Conservation (phyloP, 2,797 vertebrate genomes). For the Rachycentron canadum region DNA sequence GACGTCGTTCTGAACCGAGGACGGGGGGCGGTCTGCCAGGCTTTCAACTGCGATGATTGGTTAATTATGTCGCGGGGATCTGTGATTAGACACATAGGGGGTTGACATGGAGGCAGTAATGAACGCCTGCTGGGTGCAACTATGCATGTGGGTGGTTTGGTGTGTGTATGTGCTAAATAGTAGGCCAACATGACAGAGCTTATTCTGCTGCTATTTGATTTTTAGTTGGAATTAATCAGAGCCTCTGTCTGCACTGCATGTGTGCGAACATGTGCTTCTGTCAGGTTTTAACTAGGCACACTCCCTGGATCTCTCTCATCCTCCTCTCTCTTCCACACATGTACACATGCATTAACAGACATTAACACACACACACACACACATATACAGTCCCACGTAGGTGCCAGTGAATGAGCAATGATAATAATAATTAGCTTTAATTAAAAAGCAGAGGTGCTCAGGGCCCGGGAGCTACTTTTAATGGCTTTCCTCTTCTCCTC, state of each 20-base stretch:
- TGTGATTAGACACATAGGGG: constrained; percentile 71
- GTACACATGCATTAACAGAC: not conserved
- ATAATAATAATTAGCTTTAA: constrained; percentile 77
- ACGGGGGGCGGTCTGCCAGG: constrained; percentile 45
- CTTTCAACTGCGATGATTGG: constrained; percentile 67
- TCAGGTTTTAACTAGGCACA: constrained; percentile 26
- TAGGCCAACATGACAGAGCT: constrained; percentile 28
- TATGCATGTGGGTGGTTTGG: constrained; percentile 26
- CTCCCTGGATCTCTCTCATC: constrained; percentile 13
- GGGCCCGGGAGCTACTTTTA: constrained; percentile 28
- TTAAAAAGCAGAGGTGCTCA: constrained; percentile 65
- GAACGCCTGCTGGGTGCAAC: constrained; percentile 50
- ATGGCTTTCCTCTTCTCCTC: constrained; percentile 39
- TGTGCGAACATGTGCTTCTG: constrained; percentile 33
- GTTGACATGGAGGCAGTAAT: constrained; percentile 63
- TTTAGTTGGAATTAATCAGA: constrained; percentile 42
- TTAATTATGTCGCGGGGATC: constrained; percentile 73
- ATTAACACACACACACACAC: constrained; percentile 21
- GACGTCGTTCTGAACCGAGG: constrained; percentile 57
- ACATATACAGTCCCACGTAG: constrained; percentile 47
- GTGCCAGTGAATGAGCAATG: constrained; percentile 45
- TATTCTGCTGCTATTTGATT: constrained; percentile 31
- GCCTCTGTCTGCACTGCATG: constrained; percentile 17
- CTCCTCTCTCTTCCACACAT: constrained; percentile 1
- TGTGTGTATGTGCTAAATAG: constrained; percentile 29